Conservation (phyloP, 1,140 invertebrate genomes). For the Meloidogyne floridensis region DNA sequence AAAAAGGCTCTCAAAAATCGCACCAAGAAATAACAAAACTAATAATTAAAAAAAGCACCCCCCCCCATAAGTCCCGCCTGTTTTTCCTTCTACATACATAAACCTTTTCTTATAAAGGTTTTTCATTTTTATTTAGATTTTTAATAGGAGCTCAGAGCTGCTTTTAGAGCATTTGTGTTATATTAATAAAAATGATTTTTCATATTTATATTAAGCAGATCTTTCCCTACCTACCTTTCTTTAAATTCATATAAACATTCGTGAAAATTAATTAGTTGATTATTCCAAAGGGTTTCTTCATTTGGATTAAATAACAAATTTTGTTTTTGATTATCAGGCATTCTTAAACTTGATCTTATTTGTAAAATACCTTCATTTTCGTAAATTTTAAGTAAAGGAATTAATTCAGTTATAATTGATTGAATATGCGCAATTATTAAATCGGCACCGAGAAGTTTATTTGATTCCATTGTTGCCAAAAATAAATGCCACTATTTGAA, state of each 20-base stretch:
- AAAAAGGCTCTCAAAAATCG: too few species aligned
- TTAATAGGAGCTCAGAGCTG: too few species aligned
- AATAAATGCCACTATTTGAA: conserved; percentile 26
- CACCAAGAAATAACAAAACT: too few species aligned
- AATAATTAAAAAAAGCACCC: too few species aligned
- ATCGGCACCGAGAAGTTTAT: conserved; percentile 4
- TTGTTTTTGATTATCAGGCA: conserved; percentile 21
- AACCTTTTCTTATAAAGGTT: too few species aligned
- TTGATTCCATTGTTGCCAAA: conserved; percentile 14
- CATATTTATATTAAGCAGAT: too few species aligned
- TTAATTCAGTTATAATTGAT: conserved; percentile 25
- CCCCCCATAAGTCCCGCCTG: too few species aligned
- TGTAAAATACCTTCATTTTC: conserved; percentile 32
- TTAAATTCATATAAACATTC: conserved; percentile 47
- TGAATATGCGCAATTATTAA: conserved; percentile 34
- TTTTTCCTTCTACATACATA: too few species aligned
- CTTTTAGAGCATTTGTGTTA: too few species aligned
- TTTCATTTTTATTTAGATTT: too few species aligned
- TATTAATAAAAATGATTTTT: too few species aligned
- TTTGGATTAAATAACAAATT: conserved; percentile 35
- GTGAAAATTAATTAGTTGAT: conserved; percentile 40
- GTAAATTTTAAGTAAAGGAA: conserved; percentile 33
- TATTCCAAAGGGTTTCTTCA: conserved; percentile 40
- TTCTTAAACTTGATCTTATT: conserved; percentile 30
- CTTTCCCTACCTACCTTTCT: conserved; percentile 16